Conservation (phyloP, 2,113 vertebrate species). For the Colius striatus region DNA sequence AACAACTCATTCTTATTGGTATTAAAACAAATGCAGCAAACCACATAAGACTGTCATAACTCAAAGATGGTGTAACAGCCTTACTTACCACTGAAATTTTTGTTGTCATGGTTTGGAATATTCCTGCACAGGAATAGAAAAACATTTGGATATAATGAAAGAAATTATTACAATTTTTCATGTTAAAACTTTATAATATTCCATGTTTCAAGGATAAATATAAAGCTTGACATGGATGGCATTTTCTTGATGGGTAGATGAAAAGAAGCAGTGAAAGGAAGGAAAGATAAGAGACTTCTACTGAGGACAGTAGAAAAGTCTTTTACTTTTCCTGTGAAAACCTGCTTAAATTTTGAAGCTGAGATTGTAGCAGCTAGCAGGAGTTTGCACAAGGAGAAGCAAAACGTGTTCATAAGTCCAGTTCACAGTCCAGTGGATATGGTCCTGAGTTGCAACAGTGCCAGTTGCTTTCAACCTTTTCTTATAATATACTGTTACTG, state of each 20-base stretch:
- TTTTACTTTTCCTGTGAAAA: not conserved
- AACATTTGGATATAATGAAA: not conserved
- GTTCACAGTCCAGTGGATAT: not conserved
- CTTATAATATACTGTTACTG: not conserved
- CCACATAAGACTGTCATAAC: not conserved
- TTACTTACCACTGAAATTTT: not conserved
- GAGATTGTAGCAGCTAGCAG: not conserved
- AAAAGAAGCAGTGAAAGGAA: not conserved
- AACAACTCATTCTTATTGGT: not conserved
- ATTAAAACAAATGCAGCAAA: not conserved
- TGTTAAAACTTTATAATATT: not conserved
- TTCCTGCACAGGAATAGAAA: not conserved
- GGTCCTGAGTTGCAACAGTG: not conserved
- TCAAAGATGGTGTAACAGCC: not conserved
- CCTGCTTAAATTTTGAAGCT: not conserved
- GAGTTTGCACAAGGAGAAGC: not conserved
- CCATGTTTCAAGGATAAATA: not conserved
- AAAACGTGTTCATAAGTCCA: accelerated
- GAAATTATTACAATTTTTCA: not conserved
- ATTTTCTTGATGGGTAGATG: not conserved
- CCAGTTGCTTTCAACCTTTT: not conserved
- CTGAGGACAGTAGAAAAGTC: not conserved
- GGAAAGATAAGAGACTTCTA: not conserved
- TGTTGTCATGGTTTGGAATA: not conserved
- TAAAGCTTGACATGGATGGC: accelerated